Evolutionary conservation across 2,113 vertebrate species (phyloP), one percentile per base, ranked within the genome.

Genomic region (Plecturocebus donacophilus): DNA sequence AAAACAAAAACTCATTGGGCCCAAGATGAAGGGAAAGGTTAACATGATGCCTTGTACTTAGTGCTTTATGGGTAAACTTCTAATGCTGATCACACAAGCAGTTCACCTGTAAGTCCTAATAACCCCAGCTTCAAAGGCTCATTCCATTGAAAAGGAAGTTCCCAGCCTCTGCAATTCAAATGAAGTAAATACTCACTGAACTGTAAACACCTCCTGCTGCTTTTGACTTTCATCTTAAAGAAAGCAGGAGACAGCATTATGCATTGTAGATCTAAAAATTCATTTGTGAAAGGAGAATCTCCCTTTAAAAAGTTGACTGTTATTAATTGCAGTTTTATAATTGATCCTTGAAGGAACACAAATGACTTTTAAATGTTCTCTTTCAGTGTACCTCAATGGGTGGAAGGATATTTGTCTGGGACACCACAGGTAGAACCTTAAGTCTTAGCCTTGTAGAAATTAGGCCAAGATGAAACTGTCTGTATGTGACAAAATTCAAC

Each of bases 121-220:
- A 89, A 40, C 82, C 96, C 47, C 68, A 77, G 79, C 66, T 95
- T 94, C 97, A 94, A 93, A 96, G 95, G 8, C 84, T 73, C 38
- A 87, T 96, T 42, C 70, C 61, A 93, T 40, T 88, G 93, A 90
- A 96, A 95, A 94, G 23, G 45, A 91, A 92, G 86, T 92, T 56
- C 85, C 5, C 0, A 5, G 0, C 40, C 40, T 40, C 47, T 92
- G 75, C 0, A 30, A 77, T 97, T 98, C 91, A 95, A 87, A 92
- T 90, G 92, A 94, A 95, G 86, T 92, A 97, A 97, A 95, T 94
- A 90, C 73, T 89, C 94, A 81, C 42, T 76, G 90, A 97, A 94
- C 58, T 83, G 38, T 35, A 91, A 96, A 96, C 30, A 92, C 66
- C 79, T 76, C 58, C 0, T 9, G 71, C 61, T 95, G 76, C 86